Evolutionary conservation across 1,140 invertebrate species (phyloP), one percentile per base, ranked within the genome.

Genomic region (Popillia japonica): DNA sequence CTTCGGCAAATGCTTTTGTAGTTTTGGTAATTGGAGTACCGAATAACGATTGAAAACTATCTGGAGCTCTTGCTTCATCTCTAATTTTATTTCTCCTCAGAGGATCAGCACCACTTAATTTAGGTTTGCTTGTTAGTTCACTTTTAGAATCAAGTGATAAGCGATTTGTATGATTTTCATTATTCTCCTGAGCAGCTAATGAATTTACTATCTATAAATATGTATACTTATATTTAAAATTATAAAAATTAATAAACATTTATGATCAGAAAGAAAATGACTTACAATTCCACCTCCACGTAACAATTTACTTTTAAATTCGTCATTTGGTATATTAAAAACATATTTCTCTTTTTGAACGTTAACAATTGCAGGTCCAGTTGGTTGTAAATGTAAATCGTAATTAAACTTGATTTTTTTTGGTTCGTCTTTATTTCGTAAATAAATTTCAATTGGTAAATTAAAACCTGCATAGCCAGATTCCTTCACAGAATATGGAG

Each of bases 391-490:
- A 82, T 91, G 90, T 64, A 99, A 89, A 86, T 99, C 96, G 88
- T 99, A 99, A 55, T 90, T 88, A 86, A 96, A 97, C 64, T 90
- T 87, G 42, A 98, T 93, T 84, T 94, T 96, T 84, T 96, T 96
- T 20, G 95, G 96, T 84, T 97, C 95, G 86, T 97, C 94, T 86
- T 96, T 95, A 86, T 95, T 98, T 80, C 93, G 95, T 81, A 99
- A 92, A 85, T 96, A 94, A 76, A 99, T 93, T 82, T 98, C 95
- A 83, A 99, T 97, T 1, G 94, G 94, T 72, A 99, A 88, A 55
- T 91, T 89, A 86, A 99, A 99, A n/a, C 97, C 96, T 77, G 96
- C 97, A 91, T 99, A 99, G 2, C 98, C 98, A 7, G 95, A 95
- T 86, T 99, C 97, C 82, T 94, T 93, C 17, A 99, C 91, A 72